Percentiles rank a stretch among this genome's conserved stretches.
phyloP scores from a whole-genome alignment of 2,113 vertebrate genomes.

The Seriola rivoliana region DNA sequence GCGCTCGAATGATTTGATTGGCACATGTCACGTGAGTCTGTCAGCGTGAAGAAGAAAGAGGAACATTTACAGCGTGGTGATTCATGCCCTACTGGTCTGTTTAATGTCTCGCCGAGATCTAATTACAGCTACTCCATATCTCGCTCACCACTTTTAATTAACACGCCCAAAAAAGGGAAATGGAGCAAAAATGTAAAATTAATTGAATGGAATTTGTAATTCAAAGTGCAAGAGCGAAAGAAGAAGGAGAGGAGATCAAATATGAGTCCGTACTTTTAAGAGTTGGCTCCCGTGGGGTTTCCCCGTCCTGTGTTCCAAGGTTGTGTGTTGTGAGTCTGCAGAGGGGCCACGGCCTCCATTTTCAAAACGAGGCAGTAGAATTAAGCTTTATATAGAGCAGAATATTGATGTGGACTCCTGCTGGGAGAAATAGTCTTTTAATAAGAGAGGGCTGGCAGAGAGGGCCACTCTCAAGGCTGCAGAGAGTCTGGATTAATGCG shows the following conservation, averaged over 20 bases:
- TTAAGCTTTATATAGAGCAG: slow-evolving; percentile 21
- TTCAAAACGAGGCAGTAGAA: slow-evolving; percentile 14
- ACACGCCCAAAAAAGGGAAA: slow-evolving; percentile 41
- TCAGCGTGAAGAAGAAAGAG: not conserved
- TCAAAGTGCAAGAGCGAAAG: slow-evolving; percentile 37
- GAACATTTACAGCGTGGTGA: not conserved
- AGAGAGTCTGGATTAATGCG: slow-evolving; percentile 28
- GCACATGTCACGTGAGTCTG: slow-evolving; percentile 15
- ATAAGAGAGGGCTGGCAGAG: slow-evolving; percentile 33
- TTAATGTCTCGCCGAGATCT: slow-evolving; percentile 49
- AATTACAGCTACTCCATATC: slow-evolving; percentile 51
- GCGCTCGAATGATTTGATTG: slow-evolving; percentile 23
- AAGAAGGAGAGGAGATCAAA: slow-evolving; percentile 44
- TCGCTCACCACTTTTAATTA: slow-evolving; percentile 55
- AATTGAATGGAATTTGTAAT: slow-evolving; percentile 63
- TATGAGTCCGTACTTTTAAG: slow-evolving; percentile 20
- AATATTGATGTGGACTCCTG: slow-evolving; percentile 41
- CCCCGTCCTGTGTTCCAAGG: slow-evolving; percentile 27
- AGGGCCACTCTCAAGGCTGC: slow-evolving; percentile 32
- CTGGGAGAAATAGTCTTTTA: slow-evolving; percentile 31
- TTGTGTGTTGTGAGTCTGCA: slow-evolving; percentile 26
- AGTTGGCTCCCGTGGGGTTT: slow-evolving; percentile 38
- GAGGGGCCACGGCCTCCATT: slow-evolving; percentile 31
- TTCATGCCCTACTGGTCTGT: slow-evolving; percentile 41
- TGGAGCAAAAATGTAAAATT: slow-evolving; percentile 49